These are phyloP conservation scores for Mamestra configurata DNA, from an alignment of 1,140 invertebrate genomes.

Conservation along the genomic window DNA sequence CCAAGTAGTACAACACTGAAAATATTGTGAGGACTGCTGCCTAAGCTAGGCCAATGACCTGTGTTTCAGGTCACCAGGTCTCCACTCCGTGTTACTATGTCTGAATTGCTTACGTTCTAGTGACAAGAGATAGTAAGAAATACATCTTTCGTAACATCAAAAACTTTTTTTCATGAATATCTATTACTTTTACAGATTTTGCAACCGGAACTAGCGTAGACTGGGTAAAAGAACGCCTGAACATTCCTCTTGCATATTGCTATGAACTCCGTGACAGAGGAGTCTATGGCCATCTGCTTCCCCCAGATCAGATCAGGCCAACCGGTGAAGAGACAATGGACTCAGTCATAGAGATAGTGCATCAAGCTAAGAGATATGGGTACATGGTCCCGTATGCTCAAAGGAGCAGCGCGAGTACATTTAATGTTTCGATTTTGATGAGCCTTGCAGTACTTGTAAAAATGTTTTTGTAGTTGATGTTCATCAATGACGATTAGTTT, in stretches of 20 bases:
- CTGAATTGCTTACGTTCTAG: no score
- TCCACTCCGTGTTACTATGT: no score
- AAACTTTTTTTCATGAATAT: no score
- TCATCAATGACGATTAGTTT: not conserved
- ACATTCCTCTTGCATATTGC: constrained; percentile 90
- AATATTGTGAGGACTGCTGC: no score
- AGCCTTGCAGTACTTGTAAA: constrained; percentile 11
- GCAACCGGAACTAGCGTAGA: constrained; percentile 90
- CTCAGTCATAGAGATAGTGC: constrained; percentile 89
- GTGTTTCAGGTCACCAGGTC: no score
- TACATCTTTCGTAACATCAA: no score
- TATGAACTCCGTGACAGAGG: constrained; percentile 92
- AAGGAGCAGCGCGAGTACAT: constrained; percentile 21
- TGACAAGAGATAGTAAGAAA: no score
- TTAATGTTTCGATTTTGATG: constrained; percentile 55
- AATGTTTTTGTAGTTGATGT: constrained; percentile 6
- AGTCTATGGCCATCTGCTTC: constrained; percentile 92
- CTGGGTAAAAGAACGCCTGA: constrained; percentile 90
- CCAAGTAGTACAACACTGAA: no score
- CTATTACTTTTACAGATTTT: constrained; percentile 84
- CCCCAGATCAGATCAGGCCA: constrained; percentile 92
- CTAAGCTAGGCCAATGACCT: no score
- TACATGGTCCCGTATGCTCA: constrained; percentile 63
- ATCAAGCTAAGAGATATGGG: constrained; percentile 85
- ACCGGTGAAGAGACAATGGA: constrained; percentile 92